A percentile compares a stretch with the other conserved stretches of the same genome.
These are phyloP conservation scores for Thamnophis sirtalis DNA, from an alignment of 2,113 vertebrate genomes.

Conservation along the genomic window DNA sequence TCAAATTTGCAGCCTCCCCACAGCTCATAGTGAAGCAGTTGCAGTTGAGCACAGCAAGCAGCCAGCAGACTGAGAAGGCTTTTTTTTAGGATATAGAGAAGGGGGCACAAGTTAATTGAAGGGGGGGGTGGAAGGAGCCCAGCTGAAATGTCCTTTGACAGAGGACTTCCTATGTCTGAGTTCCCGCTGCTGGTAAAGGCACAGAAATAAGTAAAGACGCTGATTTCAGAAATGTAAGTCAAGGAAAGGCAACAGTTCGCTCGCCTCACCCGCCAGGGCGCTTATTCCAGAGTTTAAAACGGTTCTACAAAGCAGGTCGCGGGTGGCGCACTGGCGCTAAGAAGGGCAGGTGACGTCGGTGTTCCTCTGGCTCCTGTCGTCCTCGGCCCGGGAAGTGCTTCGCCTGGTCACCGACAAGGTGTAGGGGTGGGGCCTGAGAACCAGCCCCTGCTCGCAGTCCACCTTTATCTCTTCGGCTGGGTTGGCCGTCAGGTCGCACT, in stretches of 20 bases:
- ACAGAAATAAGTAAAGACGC: too few species aligned
- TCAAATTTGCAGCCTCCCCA: background rate
- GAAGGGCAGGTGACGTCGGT: background rate
- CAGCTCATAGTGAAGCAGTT: background rate
- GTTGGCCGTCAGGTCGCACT: constrained; percentile 74
- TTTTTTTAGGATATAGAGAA: background rate
- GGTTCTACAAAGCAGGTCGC: too few species aligned
- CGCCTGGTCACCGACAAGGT: constrained; percentile 67
- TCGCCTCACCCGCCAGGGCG: background rate
- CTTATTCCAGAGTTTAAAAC: background rate
- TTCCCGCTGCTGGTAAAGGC: background rate
- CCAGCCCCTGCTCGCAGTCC: constrained; percentile 74
- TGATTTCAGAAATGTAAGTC: background rate
- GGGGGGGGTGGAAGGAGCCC: background rate
- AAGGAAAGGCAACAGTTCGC: background rate
- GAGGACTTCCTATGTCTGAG: background rate
- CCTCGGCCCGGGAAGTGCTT: background rate
- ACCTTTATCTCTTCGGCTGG: constrained; percentile 64
- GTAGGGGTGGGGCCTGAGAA: constrained; percentile 71
- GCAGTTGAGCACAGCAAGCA: background rate
- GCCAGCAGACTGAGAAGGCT: too few species aligned
- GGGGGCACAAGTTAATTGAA: too few species aligned
- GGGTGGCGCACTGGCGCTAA: background rate
- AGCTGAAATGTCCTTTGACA: background rate
- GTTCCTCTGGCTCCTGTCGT: background rate